Evolutionary conservation across 1,140 invertebrate genomes (phyloP), one percentile per base, ranked within the genome.

Genomic region (Drosophila nigromelanica): DNA sequence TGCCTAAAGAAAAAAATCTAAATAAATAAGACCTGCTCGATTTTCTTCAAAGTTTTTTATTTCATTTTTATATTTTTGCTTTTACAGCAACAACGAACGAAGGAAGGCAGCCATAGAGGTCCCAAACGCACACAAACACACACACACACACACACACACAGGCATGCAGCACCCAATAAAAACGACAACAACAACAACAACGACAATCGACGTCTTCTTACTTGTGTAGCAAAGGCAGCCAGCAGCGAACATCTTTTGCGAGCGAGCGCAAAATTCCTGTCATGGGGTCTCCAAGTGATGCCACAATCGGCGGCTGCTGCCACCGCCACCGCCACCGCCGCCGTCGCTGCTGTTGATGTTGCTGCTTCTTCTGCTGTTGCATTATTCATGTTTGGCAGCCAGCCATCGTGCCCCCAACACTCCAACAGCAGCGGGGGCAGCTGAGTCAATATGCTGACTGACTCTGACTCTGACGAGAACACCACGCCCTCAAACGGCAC

Each of bases 11-110:
- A 78, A 75, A 79, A 86, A 81, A 76, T 72, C 59, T 62, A 85
- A 87, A 87, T 87, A 87, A 81, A 81, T 81, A 87, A 87, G 72
- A 81, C 64, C 78, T 87, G 82, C 81, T 81, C 71, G 75, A 87
- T 81, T 78, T 87, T 87, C 78, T 87, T 79, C 69, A 83, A 85
- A 73, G 55, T 74, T 77, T 72, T 59, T 60, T 51, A 33, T 33
- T 30, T 18, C 14, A 15, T 52, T 14, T 52, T 51, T 12, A 14
- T 33, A 37, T 52, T 15, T 72, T 10, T 55, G 79, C 61, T 71
- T 71, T 67, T 74, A 66, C 58, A 69, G 43, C 56, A 52, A 43
- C 54, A 14, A 21, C 42, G 50, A 51, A 11, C 33, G 61, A 35
- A 61, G 55, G 33, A 45, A 64, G 58, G 39, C 56, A 64, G 51